phyloP scores from a whole-genome alignment of 1,140 invertebrate species.

The Drosophila ananassae region DNA sequence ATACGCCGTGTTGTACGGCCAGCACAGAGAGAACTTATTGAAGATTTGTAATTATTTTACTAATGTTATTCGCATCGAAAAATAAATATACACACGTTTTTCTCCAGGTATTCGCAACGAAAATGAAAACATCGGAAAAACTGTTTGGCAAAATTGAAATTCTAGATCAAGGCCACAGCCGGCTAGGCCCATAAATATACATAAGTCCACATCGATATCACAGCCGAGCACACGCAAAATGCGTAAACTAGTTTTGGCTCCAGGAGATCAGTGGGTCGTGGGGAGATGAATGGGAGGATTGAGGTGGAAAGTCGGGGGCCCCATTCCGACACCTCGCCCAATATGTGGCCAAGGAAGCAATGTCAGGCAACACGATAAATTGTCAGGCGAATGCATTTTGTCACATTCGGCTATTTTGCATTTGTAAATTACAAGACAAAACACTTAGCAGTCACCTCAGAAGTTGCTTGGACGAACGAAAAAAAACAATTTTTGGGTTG shows the following conservation, averaged over 20 bases:
- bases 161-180: conserved; percentile 74
- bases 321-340: conserved; percentile 23
- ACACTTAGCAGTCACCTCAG: conserved; percentile 64
- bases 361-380: conserved; percentile 66
- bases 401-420: conserved; percentile 71
- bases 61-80: no score
- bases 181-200: conserved; percentile 40
- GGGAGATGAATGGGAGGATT: no score
- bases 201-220: conserved; percentile 42
- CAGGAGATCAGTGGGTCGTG: conserved; percentile 35
- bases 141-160: conserved; percentile 48
- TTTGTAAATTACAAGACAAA: conserved; percentile 78
- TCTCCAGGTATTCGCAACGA: conserved; percentile 23
- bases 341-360: conserved; percentile 56
- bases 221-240: conserved; percentile 57
- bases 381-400: conserved; percentile 73
- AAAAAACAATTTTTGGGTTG: conserved; percentile 23
- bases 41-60: no score
- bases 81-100: background rate
- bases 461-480: conserved; percentile 26
- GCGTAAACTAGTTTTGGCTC: conserved; percentile 70
- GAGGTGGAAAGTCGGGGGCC: background rate
- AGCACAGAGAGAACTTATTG: background rate
- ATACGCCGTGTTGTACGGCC: conserved; percentile 46
- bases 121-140: conserved; percentile 74